These are phyloP conservation scores for Cartodere bifasciata DNA, from an alignment of 2,888 invertebrate genomes.

Conservation along the genomic window DNA sequence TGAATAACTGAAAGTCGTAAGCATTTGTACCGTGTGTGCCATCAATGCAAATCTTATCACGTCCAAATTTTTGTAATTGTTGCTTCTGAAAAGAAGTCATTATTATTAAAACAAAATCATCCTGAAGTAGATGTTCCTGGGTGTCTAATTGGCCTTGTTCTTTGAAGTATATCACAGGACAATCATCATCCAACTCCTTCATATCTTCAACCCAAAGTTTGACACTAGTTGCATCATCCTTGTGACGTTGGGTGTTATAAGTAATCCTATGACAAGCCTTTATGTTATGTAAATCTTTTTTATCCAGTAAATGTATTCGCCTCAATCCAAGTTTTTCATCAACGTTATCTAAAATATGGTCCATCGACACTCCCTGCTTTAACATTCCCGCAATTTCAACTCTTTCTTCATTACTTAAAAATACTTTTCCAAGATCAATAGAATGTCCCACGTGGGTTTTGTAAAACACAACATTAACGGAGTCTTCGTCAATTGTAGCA, in stretches of 20 bases:
- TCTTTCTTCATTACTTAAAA: no score
- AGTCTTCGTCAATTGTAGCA: no score
- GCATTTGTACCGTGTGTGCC: constrained; percentile 15
- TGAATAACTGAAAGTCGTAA: constrained; percentile 17
- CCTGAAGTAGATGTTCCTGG: constrained; percentile 13
- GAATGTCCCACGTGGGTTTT: no score
- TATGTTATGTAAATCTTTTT: no score
- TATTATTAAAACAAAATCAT: constrained; percentile 19
- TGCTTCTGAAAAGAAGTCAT: constrained; percentile 18
- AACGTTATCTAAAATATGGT: no score
- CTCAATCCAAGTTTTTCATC: no score
- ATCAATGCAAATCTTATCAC: constrained; percentile 18
- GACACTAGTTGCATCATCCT: constrained; percentile 14
- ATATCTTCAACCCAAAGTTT: constrained; percentile 17
- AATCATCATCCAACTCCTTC: constrained; percentile 11
- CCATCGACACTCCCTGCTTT: no score
- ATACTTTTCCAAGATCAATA: no score
- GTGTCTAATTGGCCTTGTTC: constrained; percentile 11
- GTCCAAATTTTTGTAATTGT: constrained; percentile 17
- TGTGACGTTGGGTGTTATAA: constrained; percentile 11
- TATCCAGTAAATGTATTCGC: no score
- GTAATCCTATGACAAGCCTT: no score
- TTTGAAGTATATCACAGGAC: constrained; percentile 16
- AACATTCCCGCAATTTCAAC: no score
- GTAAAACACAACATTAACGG: no score